A percentile compares a stretch with the other conserved stretches of the same genome.
Conservation (phyloP, 2,797 vertebrate genomes). For the Microctenopoma stevenorrisi region DNA sequence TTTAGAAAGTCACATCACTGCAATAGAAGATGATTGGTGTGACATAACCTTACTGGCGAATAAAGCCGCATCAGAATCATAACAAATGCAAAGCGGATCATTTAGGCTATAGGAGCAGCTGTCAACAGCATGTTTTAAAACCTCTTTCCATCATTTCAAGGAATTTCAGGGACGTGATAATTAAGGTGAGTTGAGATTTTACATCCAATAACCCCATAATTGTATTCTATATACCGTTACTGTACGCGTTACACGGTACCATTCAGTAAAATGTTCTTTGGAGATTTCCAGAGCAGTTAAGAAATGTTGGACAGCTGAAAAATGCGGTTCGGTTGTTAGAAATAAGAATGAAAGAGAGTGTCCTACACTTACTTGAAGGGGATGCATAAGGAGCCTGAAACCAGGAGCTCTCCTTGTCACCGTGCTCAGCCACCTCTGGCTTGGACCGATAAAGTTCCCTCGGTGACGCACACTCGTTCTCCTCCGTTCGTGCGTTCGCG, state of each 20-base stretch:
- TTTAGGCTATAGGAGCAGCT: not conserved
- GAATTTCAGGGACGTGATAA: not conserved
- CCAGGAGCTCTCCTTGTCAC: conserved; percentile 79
- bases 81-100: not conserved
- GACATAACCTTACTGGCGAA: not conserved
- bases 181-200: not conserved
- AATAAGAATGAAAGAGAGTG: not conserved
- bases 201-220: not conserved
- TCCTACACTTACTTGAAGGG: conserved; percentile 83
- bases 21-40: not conserved
- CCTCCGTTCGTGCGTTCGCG: conserved; percentile 60
- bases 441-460: conserved; percentile 69
- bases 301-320: not conserved
- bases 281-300: not conserved
- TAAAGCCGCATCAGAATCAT: not conserved
- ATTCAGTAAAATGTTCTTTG: not conserved
- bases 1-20: conserved; percentile 18
- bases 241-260: not conserved
- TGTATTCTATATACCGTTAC: too few species aligned
- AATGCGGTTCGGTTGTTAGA: not conserved
- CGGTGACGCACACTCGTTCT: conserved; percentile 71
- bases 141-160: not conserved
- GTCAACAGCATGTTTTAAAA: conserved; percentile 2
- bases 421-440: conserved; percentile 72
- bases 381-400: conserved; percentile 76